Base-by-base conservation (phyloP, 1,140 invertebrate genomes). In the Asobara japonica region DNA sequence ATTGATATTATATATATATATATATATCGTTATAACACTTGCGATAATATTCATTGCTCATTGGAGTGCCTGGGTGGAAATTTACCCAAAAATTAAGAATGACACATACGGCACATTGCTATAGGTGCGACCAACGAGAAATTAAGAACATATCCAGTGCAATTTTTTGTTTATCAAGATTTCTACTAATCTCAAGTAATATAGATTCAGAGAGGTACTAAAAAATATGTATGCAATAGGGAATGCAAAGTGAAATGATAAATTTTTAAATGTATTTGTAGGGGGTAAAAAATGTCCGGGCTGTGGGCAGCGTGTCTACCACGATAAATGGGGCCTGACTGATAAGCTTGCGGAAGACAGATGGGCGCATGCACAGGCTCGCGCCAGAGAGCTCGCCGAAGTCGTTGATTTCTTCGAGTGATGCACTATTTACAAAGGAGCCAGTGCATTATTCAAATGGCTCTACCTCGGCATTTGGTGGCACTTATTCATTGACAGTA, bases 311-410 rank as follows among this genome's bases (percentile, higher is more conserved):
- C 89, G 89, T 77, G 91, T 95, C 64, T 93, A 90, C 79, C 93
- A 94, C 80, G 92, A 94, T 71, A 94, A 93, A 79, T 94, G 93
- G 92, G 90, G 90, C 70, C 78, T 94, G 18, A 90, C 90, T 64
- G 90, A 94, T 8, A 91, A 91, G 77, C 83, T 94, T 16, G 92
- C 92, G 0, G 94, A 94, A 84, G 89, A 91, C 25, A 86, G 93
- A 45, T 94, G 93, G 93, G 93, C 93, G 4, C 93, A 94, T 79
- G 90, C 94, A 77, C 92, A 95, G 80, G 94, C 94, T 5, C 89
- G 92, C 65, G 88, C 91, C 75, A 86, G 94, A 74, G 93, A 95
- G 79, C 83, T 95, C 8, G 90, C 91, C 27, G 94, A 95, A 86
- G 93, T 94, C 5, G 89, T 90, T 2, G 93, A 95, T 72, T 93